Percentiles rank a stretch among this genome's conserved stretches.
Evolutionary conservation across 2,888 invertebrate genomes (phyloP).

Genomic region (Cordilura impudica): DNA sequence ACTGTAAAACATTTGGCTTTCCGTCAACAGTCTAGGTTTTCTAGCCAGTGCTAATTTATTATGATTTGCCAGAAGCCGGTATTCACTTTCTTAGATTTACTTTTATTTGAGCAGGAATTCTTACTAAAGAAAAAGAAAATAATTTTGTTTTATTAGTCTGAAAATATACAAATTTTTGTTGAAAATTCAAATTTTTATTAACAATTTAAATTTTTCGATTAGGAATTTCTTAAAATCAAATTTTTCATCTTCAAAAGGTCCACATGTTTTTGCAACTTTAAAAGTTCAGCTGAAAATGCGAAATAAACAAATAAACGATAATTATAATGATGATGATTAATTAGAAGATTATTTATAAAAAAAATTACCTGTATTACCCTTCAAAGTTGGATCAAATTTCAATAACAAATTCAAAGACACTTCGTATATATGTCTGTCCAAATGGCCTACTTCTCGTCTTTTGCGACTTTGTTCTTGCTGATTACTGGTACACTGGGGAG

Average conservation of each 20-base stretch:
- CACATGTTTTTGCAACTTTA: slow-evolving; percentile 25
- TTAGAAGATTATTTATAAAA: background rate
- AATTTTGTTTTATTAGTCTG: no score
- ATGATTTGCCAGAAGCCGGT: no score
- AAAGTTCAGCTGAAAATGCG: slow-evolving; percentile 38
- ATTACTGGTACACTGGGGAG: slow-evolving; percentile 88
- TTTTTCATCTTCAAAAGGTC: slow-evolving; percentile 5
- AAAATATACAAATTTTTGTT: no score
- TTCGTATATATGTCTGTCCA: background rate
- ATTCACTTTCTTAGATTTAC: no score
- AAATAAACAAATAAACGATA: background rate
- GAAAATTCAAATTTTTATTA: no score
- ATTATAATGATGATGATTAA: background rate
- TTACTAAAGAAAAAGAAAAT: no score
- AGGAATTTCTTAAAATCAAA: background rate
- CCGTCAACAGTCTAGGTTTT: no score
- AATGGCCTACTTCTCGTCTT: background rate
- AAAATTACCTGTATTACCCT: slow-evolving; percentile 18
- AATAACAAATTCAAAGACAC: slow-evolving; percentile 9
- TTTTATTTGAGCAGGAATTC: no score
- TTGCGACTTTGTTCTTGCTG: slow-evolving; percentile 79
- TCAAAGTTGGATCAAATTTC: background rate
- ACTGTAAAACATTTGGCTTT: no score
- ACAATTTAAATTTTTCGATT: no score
- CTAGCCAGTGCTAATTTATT: no score